These are phyloP conservation scores for Pseudopipra pipra DNA, from an alignment of 2,113 vertebrate genomes.

Conservation along the genomic window DNA sequence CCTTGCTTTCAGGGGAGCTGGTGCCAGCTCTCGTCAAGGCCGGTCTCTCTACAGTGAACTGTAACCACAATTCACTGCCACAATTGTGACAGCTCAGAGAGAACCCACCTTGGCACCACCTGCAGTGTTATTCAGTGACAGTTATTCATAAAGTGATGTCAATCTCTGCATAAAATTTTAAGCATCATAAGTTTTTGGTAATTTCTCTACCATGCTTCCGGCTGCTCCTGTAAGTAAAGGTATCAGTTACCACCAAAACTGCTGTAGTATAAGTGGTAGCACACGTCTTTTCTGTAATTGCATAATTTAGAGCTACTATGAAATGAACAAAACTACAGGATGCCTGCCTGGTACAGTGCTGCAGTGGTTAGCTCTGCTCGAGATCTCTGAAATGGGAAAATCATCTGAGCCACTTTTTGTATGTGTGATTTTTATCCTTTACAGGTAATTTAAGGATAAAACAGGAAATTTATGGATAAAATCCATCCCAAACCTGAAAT, in stretches of 20 bases:
- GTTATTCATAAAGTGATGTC: not conserved
- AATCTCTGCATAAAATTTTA: not conserved
- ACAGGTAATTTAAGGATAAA: not conserved
- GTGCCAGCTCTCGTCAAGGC: not conserved
- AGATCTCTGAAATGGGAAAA: not conserved
- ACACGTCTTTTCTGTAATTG: not conserved
- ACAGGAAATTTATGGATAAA: not conserved
- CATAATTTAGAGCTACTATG: not conserved
- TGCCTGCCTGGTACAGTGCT: not conserved
- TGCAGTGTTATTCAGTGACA: not conserved
- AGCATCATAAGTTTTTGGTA: not conserved
- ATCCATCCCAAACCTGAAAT: not conserved
- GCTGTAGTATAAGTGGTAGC: not conserved
- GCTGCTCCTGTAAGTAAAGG: not conserved
- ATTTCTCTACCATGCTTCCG: not conserved
- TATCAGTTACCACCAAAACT: not conserved
- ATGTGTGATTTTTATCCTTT: not conserved
- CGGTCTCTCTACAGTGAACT: not conserved
- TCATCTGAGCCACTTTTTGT: not conserved
- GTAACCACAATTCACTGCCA: too few species aligned
- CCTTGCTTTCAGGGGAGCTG: not conserved
- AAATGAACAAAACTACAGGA: not conserved
- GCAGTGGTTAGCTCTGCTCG: not conserved
- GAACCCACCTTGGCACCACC: rapidly evolving
- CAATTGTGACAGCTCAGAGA: not conserved